These are phyloP conservation scores for Fragum fragum DNA, from an alignment of 2,888 invertebrate genomes.

Conservation along the genomic window DNA sequence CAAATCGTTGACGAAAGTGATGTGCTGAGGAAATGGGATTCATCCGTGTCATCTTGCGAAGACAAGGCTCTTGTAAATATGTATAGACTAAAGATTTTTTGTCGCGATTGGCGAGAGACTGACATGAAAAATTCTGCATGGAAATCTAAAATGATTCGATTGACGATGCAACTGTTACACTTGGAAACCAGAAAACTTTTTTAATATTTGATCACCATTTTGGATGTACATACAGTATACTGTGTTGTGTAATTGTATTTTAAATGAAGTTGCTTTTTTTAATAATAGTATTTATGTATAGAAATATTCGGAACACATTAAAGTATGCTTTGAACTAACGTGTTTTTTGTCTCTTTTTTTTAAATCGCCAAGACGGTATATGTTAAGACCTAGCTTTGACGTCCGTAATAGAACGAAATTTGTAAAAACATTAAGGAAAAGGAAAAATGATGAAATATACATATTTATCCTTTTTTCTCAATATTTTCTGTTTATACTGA, in stretches of 20 bases:
- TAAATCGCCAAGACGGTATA: background rate
- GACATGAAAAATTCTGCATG: constrained; percentile 22
- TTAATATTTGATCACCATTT: background rate
- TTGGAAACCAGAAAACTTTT: background rate
- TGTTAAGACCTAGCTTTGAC: too few species aligned
- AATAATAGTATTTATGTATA: background rate
- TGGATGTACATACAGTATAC: background rate
- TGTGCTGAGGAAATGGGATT: constrained; percentile 30
- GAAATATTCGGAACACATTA: background rate
- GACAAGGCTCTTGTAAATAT: background rate
- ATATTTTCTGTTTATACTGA: too few species aligned
- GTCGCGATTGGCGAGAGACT: constrained; percentile 27
- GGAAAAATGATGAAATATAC: too few species aligned
- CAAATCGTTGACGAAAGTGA: constrained; percentile 15
- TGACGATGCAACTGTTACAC: constrained; percentile 15
- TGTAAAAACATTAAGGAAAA: too few species aligned
- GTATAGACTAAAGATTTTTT: constrained; percentile 33
- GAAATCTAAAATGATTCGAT: constrained; percentile 23
- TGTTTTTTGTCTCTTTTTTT: background rate
- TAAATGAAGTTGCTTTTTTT: background rate
- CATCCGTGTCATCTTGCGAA: background rate
- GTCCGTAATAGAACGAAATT: too few species aligned
- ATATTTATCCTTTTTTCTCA: too few species aligned
- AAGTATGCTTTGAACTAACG: background rate
- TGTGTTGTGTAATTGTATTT: background rate